phyloP scores from a whole-genome alignment of 2,797 vertebrate genomes.

The Pelodytes ibericus region DNA sequence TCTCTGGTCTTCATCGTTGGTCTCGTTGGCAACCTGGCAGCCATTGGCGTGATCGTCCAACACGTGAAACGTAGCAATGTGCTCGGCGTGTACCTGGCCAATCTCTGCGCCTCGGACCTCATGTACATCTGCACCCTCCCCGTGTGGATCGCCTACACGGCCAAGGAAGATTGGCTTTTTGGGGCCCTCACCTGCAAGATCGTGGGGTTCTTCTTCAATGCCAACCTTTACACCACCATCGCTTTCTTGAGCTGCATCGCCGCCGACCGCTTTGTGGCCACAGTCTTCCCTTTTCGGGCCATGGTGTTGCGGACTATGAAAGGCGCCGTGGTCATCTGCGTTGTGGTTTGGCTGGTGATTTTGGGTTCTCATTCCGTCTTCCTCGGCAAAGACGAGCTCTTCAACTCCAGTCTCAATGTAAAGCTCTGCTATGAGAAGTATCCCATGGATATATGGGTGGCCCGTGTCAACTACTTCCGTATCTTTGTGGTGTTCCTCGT shows the following conservation, averaged over 20 bases:
- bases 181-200: conserved; percentile 42
- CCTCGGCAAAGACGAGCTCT: conserved; percentile 21
- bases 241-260: conserved; percentile 56
- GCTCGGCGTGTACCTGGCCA: conserved; percentile 51
- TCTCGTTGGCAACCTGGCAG: conserved; percentile 49
- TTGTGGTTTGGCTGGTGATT: conserved; percentile 40
- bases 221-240: conserved; percentile 58
- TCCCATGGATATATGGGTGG: conserved; percentile 48
- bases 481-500: conserved; percentile 48
- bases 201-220: conserved; percentile 57
- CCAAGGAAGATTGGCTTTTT: conserved; percentile 52
- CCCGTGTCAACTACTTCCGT: conserved; percentile 51
- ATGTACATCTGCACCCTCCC: conserved; percentile 53
- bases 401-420: conserved; percentile 31
- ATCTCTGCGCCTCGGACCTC: conserved; percentile 48
- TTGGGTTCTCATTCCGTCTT: conserved; percentile 41
- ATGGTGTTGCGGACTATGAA: conserved; percentile 26
- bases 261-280: conserved; percentile 54
- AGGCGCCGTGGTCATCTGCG: conserved; percentile 14
- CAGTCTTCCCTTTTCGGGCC: conserved; percentile 43
- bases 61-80: conserved; percentile 45
- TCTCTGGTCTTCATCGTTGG: conserved; percentile 51
- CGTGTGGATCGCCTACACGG: conserved; percentile 52
- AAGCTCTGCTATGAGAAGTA: conserved; percentile 57
- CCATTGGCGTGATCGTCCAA: conserved; percentile 41